Evolutionary conservation across 2,797 vertebrate genomes (phyloP).

Genomic region (Iguana delicatissima): DNA sequence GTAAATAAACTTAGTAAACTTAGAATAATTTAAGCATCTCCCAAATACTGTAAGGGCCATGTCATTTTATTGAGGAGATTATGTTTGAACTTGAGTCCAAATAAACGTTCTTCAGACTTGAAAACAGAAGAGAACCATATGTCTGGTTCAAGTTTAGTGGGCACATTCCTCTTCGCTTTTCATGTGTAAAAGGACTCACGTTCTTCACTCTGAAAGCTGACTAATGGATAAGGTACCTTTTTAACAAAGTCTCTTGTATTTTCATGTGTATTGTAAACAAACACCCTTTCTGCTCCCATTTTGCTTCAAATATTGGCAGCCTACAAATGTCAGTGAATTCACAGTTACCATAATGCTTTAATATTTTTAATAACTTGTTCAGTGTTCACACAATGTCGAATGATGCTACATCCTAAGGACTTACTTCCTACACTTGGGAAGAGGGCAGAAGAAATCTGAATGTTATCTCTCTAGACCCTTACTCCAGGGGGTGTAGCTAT

Average conservation of each 20-base stretch:
- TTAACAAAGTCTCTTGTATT: background rate
- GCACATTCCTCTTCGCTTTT: constrained; percentile 30
- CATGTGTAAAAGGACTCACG: constrained; percentile 47
- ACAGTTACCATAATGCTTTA: background rate
- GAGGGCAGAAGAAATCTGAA: constrained; percentile 37
- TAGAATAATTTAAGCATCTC: background rate
- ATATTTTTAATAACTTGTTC: constrained; percentile 25
- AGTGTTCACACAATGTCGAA: constrained; percentile 17
- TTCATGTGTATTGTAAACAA: background rate
- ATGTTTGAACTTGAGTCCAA: constrained; percentile 57
- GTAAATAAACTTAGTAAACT: background rate
- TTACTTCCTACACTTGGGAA: constrained; percentile 22
- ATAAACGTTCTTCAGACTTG: constrained; percentile 44
- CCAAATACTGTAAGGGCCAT: background rate
- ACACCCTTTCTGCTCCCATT: background rate
- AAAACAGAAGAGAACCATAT: constrained; percentile 33
- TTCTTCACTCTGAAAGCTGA: constrained; percentile 12
- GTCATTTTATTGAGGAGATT: constrained; percentile 50
- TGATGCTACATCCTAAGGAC: constrained; percentile 30
- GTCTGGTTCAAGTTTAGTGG: constrained; percentile 2
- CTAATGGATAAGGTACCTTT: background rate
- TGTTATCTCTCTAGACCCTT: constrained; percentile 52
- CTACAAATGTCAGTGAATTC: background rate
- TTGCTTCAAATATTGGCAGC: background rate
- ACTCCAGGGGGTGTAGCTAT: background rate